Evolutionary conservation across 2,113 vertebrate species (phyloP).

Genomic region (Alligator mississippiensis): DNA sequence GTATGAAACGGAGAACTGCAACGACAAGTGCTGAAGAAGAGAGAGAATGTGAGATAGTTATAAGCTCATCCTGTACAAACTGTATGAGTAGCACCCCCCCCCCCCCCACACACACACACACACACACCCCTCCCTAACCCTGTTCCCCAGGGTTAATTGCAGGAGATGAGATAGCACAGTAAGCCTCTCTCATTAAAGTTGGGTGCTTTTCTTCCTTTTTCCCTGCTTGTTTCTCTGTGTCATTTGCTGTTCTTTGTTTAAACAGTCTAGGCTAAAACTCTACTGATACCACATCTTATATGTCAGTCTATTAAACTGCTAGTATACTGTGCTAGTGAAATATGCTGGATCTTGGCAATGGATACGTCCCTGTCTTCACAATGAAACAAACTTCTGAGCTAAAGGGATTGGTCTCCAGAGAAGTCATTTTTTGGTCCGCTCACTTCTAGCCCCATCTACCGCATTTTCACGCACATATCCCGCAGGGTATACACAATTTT

Average conservation of each 20-base stretch:
- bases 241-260: not conserved
- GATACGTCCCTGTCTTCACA: not conserved
- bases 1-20: slow-evolving; percentile 89
- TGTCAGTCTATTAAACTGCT: not conserved
- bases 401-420: not conserved
- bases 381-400: not conserved
- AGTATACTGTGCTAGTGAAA: not conserved
- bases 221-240: not conserved
- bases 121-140: not conserved
- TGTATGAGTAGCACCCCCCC: not conserved
- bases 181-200: not conserved
- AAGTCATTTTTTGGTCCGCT: not conserved
- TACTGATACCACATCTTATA: not conserved
- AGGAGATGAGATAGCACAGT: not conserved
- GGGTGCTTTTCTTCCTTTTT: not conserved
- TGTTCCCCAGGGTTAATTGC: too few relatives aligned
- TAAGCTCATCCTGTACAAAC: not conserved
- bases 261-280: not conserved
- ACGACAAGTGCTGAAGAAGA: slow-evolving; percentile 84
- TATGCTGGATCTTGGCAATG: too few relatives aligned
- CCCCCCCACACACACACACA: too few relatives aligned
- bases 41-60: not conserved
- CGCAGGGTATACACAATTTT: too few relatives aligned
- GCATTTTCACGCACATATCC: too few relatives aligned
- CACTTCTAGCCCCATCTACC: not conserved